Evolutionary conservation across 2,797 vertebrate species (phyloP).

Genomic region (Notolepis coatsorum): DNA sequence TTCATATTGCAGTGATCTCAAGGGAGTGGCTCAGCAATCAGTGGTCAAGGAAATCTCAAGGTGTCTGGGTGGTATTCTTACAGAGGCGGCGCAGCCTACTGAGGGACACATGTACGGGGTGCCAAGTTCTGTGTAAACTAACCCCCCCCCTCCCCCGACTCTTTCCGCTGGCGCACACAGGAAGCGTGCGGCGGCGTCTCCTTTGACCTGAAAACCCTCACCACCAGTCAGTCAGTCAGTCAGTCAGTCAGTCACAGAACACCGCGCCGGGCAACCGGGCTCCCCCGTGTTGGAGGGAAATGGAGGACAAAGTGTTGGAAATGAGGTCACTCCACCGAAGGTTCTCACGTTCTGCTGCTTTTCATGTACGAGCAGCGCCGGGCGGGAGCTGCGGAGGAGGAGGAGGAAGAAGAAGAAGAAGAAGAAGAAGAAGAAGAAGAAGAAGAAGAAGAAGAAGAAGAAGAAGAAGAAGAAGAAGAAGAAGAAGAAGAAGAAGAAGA

Average conservation of each 20-base stretch:
- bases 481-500: no score
- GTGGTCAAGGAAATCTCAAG: slow-evolving; percentile 39
- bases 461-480: no score
- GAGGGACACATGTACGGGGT: no score
- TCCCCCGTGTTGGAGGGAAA: slow-evolving; percentile 6
- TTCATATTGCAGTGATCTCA: slow-evolving; percentile 62
- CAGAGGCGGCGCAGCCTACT: no score
- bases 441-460: no score
- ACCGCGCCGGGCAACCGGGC: neutral
- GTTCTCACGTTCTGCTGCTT: slow-evolving; percentile 21
- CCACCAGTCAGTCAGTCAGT: no score
- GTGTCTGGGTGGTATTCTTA: slow-evolving; percentile 29
- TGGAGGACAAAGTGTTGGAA: slow-evolving; percentile 44
- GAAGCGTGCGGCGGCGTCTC: slow-evolving; percentile 16
- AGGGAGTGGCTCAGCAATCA: slow-evolving; percentile 51
- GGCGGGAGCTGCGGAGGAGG: neutral
- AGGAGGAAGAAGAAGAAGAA: slow-evolving; percentile 22
- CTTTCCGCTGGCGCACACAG: neutral
- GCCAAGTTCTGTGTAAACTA: slow-evolving; percentile 27
- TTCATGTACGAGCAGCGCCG: neutral
- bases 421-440: no score
- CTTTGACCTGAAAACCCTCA: slow-evolving; percentile 33
- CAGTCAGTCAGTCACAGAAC: slow-evolving; percentile 27
- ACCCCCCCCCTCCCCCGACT: neutral
- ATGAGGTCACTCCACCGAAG: slow-evolving; percentile 29